Base-by-base conservation (phyloP, 1,140 invertebrate species). In the Drosophila parvula region DNA sequence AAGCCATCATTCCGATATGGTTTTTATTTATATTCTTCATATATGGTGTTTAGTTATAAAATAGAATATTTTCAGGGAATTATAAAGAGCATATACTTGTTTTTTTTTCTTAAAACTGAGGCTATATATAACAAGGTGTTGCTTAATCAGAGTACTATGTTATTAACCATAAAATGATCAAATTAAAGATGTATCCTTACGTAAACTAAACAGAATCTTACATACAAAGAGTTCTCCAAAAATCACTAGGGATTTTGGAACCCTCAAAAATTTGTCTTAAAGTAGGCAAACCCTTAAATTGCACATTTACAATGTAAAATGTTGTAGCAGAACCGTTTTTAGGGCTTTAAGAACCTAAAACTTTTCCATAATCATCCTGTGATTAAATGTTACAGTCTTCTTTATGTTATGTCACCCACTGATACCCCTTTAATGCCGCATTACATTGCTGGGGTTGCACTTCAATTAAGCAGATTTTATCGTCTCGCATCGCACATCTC, bases 381-480 rank as follows among this genome's bases (percentile, higher is more conserved):
- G n/a, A 51, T 1, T 34, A 4, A 22, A 34, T n/a, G 22, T 36
- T 36, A 36, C 16, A 53, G 16, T 22, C 10, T 53, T 53, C 8
- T 36, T 22, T n/a, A 40, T 40, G 12, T 56, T 40, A 56, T n/a
- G 9, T 56, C 34, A 56, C 32, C 34, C 9, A n/a, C 6, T 14
- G 16, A 27, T 41, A 55, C 60, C 60, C 60, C 59, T 30, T 51
- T 48, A 40, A 61, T 34, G 14, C 48, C 18, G 43, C 1, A 74
- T 55, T 63, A 32, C 41, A 62, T 74, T 74, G 70, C 69, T 62
- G 69, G 70, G 70, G 41, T 48, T 51, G 69, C 70, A 61, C 69
- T 74, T 62, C 45, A 74, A 74, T 74, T 74, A 74, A 74, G 36
- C 32, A 55, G 36, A 73, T 60, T 60, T 71, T 22, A 71, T 60